Evolutionary conservation across 1,140 invertebrate species (phyloP), one percentile per base, ranked within the genome.

Genomic region (Caenorhabditis briggsae): DNA sequence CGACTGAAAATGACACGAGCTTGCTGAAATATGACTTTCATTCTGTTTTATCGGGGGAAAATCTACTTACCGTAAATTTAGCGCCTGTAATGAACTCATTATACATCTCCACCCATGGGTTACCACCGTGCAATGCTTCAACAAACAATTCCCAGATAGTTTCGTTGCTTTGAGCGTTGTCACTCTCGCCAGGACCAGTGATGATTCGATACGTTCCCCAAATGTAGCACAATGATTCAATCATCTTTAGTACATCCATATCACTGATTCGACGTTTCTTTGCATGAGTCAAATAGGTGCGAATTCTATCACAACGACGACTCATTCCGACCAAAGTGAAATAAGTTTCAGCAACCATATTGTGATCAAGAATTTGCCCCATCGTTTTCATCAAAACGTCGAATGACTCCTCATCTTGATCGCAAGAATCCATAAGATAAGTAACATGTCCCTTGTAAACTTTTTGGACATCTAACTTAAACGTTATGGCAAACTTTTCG

Each of bases 121-220:
- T 78, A 9, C 46, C 70, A 78, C 53, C 70, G 11, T 78, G 70
- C 11, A 78, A 50, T 14, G 70, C 70, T n/a, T 78, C 70, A n/a
- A 78, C 70, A 14, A 78, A 78, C 20, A 78, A 43, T 12, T 78
- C 70, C 70, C 70, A 78, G n/a, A 78, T 78, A 7, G n/a, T 11
- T 53, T 78, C 70, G 14, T 23, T 50, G 5, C 48, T n/a, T 50
- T 50, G 43, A 18, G 43, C 5, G 23, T n/a, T 53, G 9, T 78
- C 46, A 23, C 53, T 50, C 23, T 53, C 70, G 2, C 12, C n/a
- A 1, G 70, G 70, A 50, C 70, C 70, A 6, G n/a, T n/a, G n/a
- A 78, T 78, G 33, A 78, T 78, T 53, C 70, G 43, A 78, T 78
- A 78, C 20, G 70, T 78, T 48, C 46, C 70, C 70, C 70, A 78